Base-by-base conservation (phyloP, 1,140 invertebrate genomes). In the Zaprionus ornatus region DNA sequence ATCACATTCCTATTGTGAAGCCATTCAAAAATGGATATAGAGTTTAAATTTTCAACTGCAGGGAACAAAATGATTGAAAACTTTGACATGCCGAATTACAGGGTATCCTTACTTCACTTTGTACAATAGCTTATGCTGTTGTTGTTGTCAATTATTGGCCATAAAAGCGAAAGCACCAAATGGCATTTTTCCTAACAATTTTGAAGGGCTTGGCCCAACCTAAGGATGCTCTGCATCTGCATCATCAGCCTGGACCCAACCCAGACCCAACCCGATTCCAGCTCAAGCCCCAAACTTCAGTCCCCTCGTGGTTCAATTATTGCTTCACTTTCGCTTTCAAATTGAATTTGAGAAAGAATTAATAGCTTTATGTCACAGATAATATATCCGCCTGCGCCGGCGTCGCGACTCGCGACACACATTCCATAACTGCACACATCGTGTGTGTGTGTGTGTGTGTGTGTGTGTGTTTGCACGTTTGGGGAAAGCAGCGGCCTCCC, bases 161-260 rank as follows among this genome's bases (percentile, higher is more conserved):
- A 48, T 60, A 87, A 87, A 87, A 87, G 84, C 84, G 83, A 87
- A 87, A 87, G 83, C 82, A 80, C 80, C 80, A 74, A 80, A 80
- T 88, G 77, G 64, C 77, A 77, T 75, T 84, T 88, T 87, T 83
- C 80, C 80, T 61, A 78, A 65, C 65, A 61, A 27, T 55, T 42
- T 45, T 55, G 21, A 73, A 64, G 62, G 62, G 69, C 62, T 64
- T 68, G 59, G 63, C 56, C 7, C 50, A 57, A 50, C 55, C 73
- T 37, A 82, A 86, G 82, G 82, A 86, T 88, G 69, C 67, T 57
- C 50, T 63, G 59, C 42, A 17, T 42, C 7, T 29, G 35, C 29
- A 29, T 29, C 29, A 29, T 32, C 29, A 10, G 29, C 32, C 27
- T 32, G 61, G 40, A 55, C 59, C 32, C 40, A 67, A 13, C 63